Percentiles rank a stretch among this genome's conserved stretches.
These are phyloP conservation scores for Cataglyphis hispanica DNA, from an alignment of 1,140 invertebrate genomes.

Conservation along the genomic window DNA sequence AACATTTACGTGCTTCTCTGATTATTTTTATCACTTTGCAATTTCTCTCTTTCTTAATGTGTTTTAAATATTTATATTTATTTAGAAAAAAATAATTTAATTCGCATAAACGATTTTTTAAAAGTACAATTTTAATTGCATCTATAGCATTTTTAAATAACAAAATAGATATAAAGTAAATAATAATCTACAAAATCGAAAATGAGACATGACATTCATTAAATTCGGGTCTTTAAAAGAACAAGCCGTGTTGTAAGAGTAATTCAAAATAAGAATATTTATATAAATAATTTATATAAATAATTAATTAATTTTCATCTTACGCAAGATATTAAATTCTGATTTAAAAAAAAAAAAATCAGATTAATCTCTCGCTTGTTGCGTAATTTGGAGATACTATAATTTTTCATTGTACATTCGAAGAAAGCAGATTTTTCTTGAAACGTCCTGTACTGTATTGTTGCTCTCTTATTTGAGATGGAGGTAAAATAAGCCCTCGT, in stretches of 20 bases:
- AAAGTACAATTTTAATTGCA: too few species aligned
- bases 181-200: too few species aligned
- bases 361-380: too few species aligned
- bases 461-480: constrained; percentile 47
- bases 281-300: neutral
- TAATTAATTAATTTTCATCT: neutral
- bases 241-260: neutral
- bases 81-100: too few species aligned
- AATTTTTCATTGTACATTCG: neutral
- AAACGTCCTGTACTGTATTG: constrained; percentile 67
- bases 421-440: constrained; percentile 60
- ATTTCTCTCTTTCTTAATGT: neutral
- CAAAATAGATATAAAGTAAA: too few species aligned
- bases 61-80: neutral
- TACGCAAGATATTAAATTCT: neutral
- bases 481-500: constrained; percentile 62
- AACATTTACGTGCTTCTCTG: neutral
- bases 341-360: neutral
- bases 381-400: neutral
- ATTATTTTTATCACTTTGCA: neutral
- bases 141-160: too few species aligned
- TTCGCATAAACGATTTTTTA: too few species aligned
- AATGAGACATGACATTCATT: neutral
- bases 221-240: neutral
- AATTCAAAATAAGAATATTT: neutral